These are phyloP conservation scores for Catagonus wagneri DNA, from an alignment of 2,113 vertebrate species.

Conservation along the genomic window DNA sequence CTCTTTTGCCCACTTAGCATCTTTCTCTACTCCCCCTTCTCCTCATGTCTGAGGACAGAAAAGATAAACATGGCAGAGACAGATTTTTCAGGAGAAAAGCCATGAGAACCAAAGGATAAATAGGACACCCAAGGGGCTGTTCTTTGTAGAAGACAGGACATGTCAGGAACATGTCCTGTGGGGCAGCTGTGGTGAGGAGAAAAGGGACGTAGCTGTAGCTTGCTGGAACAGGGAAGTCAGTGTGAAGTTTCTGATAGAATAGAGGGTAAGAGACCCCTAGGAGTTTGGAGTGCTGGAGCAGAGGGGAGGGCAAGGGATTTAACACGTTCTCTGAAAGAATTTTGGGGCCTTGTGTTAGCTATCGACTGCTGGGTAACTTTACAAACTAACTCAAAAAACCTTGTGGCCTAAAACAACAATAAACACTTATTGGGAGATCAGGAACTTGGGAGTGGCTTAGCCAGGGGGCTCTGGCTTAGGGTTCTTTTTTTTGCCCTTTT, in stretches of 20 bases:
- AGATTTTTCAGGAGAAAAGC: constrained; percentile 14
- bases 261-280: background rate
- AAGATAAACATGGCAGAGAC: background rate
- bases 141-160: background rate
- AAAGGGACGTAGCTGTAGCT: background rate
- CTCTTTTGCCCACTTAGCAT: background rate
- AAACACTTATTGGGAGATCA: background rate
- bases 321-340: background rate
- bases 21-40: background rate
- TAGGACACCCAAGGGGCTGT: background rate
- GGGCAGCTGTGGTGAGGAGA: background rate
- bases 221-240: background rate
- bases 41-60: background rate
- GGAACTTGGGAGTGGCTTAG: background rate
- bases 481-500: too few relatives aligned
- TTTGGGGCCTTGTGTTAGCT: background rate
- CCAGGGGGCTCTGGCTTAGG: background rate
- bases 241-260: background rate
- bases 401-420: background rate
- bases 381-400: background rate
- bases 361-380: background rate
- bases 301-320: background rate
- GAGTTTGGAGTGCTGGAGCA: background rate
- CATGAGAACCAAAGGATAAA: background rate
- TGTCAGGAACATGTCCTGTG: background rate